Evolutionary conservation across 2,113 vertebrate species (phyloP).

Genomic region (Elephantulus edwardii): DNA sequence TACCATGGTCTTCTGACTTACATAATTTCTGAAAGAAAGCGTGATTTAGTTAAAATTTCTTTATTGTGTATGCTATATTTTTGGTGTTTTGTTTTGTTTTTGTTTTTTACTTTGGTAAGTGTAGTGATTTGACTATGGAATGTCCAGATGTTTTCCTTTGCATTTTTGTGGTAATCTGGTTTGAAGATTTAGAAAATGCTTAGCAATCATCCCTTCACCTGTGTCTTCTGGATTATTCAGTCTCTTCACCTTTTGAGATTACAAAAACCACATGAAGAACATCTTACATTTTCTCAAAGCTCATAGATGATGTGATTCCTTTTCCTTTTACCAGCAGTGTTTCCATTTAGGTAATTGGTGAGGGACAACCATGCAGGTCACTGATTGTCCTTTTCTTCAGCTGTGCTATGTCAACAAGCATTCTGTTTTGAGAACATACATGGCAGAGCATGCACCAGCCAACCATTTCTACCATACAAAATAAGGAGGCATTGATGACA

Average conservation of each 20-base stretch:
- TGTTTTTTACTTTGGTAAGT: not conserved
- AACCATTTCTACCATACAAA: not conserved
- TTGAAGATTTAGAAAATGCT: not conserved
- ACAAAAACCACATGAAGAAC: rapidly evolving
- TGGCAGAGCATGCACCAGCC: not conserved
- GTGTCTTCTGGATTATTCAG: not conserved
- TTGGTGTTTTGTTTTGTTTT: too few relatives aligned
- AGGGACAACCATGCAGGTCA: not conserved
- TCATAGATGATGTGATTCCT: rapidly evolving
- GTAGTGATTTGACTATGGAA: not conserved
- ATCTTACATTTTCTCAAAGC: not conserved
- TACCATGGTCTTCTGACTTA: not conserved
- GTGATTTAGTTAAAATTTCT: too few relatives aligned
- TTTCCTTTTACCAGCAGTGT: not conserved
- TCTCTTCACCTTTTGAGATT: not conserved
- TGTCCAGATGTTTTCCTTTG: not conserved
- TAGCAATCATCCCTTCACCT: not conserved
- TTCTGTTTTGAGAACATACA: not conserved
- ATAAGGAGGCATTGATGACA: not conserved
- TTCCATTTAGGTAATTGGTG: not conserved
- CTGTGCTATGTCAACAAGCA: not conserved
- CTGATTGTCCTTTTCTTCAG: not conserved
- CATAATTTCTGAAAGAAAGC: not conserved
- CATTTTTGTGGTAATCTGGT: not conserved
- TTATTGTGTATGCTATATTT: not conserved